phyloP scores from a whole-genome alignment of 1,140 invertebrate genomes.

The Octopus sinensis region DNA sequence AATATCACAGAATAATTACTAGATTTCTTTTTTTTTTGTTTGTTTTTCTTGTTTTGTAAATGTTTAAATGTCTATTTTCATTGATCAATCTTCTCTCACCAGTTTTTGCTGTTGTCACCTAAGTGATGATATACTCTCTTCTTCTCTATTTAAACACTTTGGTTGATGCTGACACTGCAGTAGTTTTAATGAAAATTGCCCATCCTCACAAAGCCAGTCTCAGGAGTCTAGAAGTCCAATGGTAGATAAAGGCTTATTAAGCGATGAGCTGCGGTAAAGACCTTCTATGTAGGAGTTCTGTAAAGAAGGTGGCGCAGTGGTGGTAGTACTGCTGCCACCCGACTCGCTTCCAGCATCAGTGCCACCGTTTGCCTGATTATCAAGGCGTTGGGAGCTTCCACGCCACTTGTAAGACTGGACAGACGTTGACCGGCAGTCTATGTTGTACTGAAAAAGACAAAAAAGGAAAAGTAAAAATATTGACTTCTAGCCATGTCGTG shows the following conservation, averaged over 20 bases:
- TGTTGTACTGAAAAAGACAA: constrained; percentile 48
- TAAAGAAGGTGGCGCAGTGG: constrained; percentile 17
- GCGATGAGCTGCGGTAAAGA: constrained; percentile 36
- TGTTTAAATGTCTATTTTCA: no score
- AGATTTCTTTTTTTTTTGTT: no score
- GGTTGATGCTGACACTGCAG: no score
- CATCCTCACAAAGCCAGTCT: background rate
- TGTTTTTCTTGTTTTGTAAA: no score
- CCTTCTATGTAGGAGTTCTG: constrained; percentile 35
- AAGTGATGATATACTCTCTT: no score
- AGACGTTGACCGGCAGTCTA: constrained; percentile 47
- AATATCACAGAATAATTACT: no score
- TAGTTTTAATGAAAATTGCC: no score
- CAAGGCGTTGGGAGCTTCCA: constrained; percentile 33
- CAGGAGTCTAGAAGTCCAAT: constrained; percentile 1
- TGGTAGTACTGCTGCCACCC: constrained; percentile 22
- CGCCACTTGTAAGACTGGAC: constrained; percentile 33
- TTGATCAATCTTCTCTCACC: no score
- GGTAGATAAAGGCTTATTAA: constrained; percentile 13
- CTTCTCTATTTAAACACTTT: no score
- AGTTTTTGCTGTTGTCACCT: no score
- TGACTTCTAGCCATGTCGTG: background rate
- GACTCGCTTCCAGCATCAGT: constrained; percentile 23
- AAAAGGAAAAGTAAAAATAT: background rate
- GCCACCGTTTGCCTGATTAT: constrained; percentile 33